Evolutionary conservation across 2,797 vertebrate species (phyloP), one percentile per base, ranked within the genome.

Genomic region (Gephyroberyx darwinii): DNA sequence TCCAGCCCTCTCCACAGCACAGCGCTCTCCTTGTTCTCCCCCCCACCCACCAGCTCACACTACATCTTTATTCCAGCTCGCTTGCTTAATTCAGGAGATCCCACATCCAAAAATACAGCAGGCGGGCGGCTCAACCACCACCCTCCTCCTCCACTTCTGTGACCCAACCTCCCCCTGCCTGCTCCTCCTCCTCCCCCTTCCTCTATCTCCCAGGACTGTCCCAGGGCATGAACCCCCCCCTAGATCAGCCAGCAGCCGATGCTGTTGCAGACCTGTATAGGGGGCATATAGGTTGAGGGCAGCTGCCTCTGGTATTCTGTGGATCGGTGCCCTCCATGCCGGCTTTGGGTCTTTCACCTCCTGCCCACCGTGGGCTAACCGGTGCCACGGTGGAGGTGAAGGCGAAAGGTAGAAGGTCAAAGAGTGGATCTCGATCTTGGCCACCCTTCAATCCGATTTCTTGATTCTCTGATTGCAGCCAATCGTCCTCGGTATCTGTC

Each of bases 1-100:
- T 81, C 86, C 82, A 85, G 71, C 84, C 86, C 83, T 81, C 86
- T 81, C 79, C 70, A 80, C 78, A 88, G 90, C 91, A 94, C 94
- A 95, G 93, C 91, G 5, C 85, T 51, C 82, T 92, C 91, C 93
- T 95, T 94, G 93, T 95, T 94, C 91, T 86, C 78, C 67, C 80
- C 83, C 80, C 52, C 84, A 84, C 77, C 76, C 82, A 81, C 70
- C 75, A 73, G 83, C 90, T 92, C 91, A 94, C 93, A 95, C 94
- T 94, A 93, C 93, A 95, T 94, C 94, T 93, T 94, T 94, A 94
- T 93, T 92, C 89, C 91, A 86, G 84, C 88, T 83, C 65, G 80
- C 83, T 90, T 69, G 63, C 84, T 92, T 90, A 89, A 92, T 90
- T 93, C 92, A 91, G 86, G 85, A 91, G 92, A 86, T 90, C 84